These are phyloP conservation scores for Caerostris darwini DNA, from an alignment of 1,140 invertebrate species.

Conservation along the genomic window DNA sequence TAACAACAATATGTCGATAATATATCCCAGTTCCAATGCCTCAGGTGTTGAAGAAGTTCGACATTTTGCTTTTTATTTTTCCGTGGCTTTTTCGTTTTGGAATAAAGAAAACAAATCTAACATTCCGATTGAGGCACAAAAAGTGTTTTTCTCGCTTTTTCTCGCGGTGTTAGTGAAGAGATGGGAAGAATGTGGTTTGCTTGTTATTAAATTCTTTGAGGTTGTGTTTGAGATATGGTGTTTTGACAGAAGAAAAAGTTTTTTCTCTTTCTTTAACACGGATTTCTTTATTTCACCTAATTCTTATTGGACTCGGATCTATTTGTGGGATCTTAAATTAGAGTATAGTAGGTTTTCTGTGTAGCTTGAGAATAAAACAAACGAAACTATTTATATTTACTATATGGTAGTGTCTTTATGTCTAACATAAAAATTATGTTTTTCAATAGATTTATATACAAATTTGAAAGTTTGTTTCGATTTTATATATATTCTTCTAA, in stretches of 20 bases:
- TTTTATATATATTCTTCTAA: no score
- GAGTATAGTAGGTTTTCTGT: no score
- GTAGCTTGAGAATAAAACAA: no score
- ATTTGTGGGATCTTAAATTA: no score
- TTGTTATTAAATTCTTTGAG: not conserved
- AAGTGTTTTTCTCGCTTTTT: not conserved
- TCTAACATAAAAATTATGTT: no score
- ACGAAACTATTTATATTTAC: no score
- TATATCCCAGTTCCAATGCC: conserved; percentile 53
- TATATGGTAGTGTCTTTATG: no score
- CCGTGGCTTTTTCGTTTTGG: not conserved
- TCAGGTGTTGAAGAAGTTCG: conserved; percentile 39
- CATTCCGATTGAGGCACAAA: conserved; percentile 8
- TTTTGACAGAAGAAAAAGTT: not conserved
- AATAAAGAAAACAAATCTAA: conserved; percentile 14
- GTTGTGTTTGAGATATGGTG: not conserved
- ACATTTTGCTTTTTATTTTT: not conserved
- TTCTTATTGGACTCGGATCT: no score
- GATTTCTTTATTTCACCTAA: no score
- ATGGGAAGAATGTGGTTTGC: conserved; percentile 10
- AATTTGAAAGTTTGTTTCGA: no score
- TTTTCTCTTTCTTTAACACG: no score
- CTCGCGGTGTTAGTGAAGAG: not conserved
- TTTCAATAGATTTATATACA: no score
- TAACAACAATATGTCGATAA: conserved; percentile 70